These are phyloP conservation scores for Euphydryas editha DNA, from an alignment of 2,888 invertebrate species.

Conservation along the genomic window DNA sequence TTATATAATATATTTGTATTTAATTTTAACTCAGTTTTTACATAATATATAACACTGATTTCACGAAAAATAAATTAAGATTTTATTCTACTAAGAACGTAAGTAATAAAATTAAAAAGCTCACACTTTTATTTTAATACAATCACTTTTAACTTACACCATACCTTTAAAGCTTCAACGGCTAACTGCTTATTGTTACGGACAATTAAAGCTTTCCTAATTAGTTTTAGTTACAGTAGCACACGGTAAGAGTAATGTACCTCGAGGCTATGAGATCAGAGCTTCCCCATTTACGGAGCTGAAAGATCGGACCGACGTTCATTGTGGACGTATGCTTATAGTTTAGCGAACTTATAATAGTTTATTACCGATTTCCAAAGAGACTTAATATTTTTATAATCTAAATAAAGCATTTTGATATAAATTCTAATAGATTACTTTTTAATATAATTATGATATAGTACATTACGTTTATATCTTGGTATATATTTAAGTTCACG, in stretches of 20 bases:
- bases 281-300: slow-evolving; percentile 29
- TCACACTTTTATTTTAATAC: not conserved
- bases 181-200: slow-evolving; percentile 50
- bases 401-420: too few species aligned
- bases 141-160: slow-evolving; percentile 24
- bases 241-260: slow-evolving; percentile 34
- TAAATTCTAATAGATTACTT: too few species aligned
- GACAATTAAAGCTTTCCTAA: slow-evolving; percentile 50
- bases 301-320: slow-evolving; percentile 29
- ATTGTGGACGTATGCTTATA: slow-evolving; percentile 10
- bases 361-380: not conserved
- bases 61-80: not conserved
- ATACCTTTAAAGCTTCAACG: slow-evolving; percentile 31
- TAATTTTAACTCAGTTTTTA: too few species aligned
- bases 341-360: not conserved
- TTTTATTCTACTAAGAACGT: not conserved
- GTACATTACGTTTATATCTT: not conserved
- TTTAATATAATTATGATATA: too few species aligned
- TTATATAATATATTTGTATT: too few species aligned
- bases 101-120: not conserved
- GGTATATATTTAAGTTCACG: not conserved
- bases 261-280: slow-evolving; percentile 13
- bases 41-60: too few species aligned
- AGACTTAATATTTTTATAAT: too few species aligned
- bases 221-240: slow-evolving; percentile 46